These are phyloP conservation scores for Blastobasis adustella DNA, from an alignment of 2,888 invertebrate genomes.

Conservation along the genomic window DNA sequence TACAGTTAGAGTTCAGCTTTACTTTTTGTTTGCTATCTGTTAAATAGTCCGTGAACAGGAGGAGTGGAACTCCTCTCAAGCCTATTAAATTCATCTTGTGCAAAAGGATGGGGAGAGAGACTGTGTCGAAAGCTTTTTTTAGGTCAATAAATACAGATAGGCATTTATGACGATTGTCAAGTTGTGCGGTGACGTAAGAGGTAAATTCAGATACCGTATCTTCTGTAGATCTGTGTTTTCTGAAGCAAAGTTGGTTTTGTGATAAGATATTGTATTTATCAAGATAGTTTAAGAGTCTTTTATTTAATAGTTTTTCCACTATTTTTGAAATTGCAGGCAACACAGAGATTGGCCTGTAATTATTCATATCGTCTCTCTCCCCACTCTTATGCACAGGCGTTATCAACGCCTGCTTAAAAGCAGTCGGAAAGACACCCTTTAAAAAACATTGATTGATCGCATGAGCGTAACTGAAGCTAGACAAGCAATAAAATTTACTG, in stretches of 20 bases:
- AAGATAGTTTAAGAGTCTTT: neutral
- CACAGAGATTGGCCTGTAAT: conserved; percentile 2
- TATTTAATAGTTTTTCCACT: conserved; percentile 2
- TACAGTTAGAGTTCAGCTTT: neutral
- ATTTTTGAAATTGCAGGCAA: conserved; percentile 1
- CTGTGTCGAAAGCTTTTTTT: too few relatives aligned
- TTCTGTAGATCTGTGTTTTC: conserved; percentile 3
- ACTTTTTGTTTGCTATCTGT: conserved; percentile 4
- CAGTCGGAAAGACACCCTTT: too few relatives aligned
- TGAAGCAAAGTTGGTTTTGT: conserved; percentile 2
- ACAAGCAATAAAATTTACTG: too few relatives aligned
- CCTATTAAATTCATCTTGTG: too few relatives aligned
- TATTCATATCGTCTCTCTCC: neutral
- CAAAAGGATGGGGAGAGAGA: too few relatives aligned
- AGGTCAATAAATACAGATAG: conserved; percentile 1
- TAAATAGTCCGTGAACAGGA: conserved; percentile 4
- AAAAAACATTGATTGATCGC: too few relatives aligned
- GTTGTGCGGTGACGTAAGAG: neutral
- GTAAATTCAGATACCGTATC: conserved; percentile 1
- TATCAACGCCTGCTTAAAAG: too few relatives aligned
- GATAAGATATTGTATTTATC: conserved; percentile 1
- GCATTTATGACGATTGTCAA: conserved; percentile 1
- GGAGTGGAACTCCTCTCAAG: conserved; percentile 3
- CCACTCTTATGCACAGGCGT: conserved; percentile 2
- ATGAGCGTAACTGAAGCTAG: too few relatives aligned